Conservation (phyloP, 2,888 invertebrate genomes). For the Dexiosoma caninum region DNA sequence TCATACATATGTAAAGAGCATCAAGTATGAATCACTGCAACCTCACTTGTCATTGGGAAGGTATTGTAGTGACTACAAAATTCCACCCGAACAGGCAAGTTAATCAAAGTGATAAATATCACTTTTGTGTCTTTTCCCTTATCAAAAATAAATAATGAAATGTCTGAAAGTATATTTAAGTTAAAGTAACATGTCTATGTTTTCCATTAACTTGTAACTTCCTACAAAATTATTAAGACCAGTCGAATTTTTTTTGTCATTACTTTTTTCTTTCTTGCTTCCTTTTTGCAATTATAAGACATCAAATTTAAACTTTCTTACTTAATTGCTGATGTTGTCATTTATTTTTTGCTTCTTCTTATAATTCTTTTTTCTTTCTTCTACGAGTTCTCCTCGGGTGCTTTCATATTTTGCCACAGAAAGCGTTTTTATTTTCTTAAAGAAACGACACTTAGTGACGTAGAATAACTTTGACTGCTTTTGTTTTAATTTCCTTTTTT, state of each 20-base stretch:
- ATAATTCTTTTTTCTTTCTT: not conserved
- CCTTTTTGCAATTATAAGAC: constrained; percentile 57
- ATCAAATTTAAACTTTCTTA: constrained; percentile 58
- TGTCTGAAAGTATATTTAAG: constrained; percentile 22
- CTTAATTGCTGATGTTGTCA: constrained; percentile 56
- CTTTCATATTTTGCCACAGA: constrained; percentile 2
- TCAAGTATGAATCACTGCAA: too few relatives aligned
- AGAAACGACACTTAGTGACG: constrained; percentile 40
- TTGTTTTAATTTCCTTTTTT: constrained; percentile 33
- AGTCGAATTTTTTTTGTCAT: constrained; percentile 32
- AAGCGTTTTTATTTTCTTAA: constrained; percentile 21
- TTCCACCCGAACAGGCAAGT: too few relatives aligned
- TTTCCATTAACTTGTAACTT: constrained; percentile 45
- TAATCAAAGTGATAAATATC: too few relatives aligned
- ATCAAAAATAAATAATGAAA: constrained; percentile 6
- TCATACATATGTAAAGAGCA: too few relatives aligned
- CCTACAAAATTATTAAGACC: constrained; percentile 33
- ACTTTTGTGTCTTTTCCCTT: not conserved
- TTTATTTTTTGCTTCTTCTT: not conserved
- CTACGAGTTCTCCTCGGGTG: not conserved
- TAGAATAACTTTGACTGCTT: constrained; percentile 49
- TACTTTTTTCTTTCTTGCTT: not conserved
- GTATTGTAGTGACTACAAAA: too few relatives aligned
- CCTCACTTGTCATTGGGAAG: too few relatives aligned
- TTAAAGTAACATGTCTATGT: constrained; percentile 40